Evolutionary conservation across 2,113 vertebrate genomes (phyloP).

Genomic region (Cheilinus undulatus): DNA sequence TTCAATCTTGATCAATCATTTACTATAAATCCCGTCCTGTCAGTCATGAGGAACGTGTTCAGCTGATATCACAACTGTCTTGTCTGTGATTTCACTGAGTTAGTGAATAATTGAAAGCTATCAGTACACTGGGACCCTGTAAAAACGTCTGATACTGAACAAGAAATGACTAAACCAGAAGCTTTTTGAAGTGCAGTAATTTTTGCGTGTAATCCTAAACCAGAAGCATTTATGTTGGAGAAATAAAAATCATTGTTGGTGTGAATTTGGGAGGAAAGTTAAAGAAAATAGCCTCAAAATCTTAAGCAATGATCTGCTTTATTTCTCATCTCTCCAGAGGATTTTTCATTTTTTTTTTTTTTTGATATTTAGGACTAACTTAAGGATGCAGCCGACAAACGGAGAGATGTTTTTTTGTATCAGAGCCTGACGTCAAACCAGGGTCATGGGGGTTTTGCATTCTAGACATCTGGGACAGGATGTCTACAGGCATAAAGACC

Average conservation of each 20-base stretch:
- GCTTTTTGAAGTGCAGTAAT: too few relatives aligned
- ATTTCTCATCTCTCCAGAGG: not conserved
- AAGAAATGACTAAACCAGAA: slow-evolving; percentile 1
- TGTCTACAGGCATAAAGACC: not conserved
- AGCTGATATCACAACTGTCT: not conserved
- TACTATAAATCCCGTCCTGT: too few relatives aligned
- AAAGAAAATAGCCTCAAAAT: slow-evolving; percentile 1
- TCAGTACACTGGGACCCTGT: not conserved
- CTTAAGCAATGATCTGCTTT: not conserved
- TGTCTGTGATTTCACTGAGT: slow-evolving; percentile 14
- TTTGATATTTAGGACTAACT: not conserved
- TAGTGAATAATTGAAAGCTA: slow-evolving; percentile 40
- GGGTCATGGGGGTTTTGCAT: not conserved
- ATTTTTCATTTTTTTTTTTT: slow-evolving; percentile 3
- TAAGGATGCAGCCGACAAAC: not conserved
- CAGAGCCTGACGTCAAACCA: not conserved
- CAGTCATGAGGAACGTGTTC: not conserved
- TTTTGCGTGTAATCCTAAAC: too few relatives aligned
- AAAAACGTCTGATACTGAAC: not conserved
- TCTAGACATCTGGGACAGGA: slow-evolving; percentile 1
- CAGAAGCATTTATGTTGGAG: not conserved
- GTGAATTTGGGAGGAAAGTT: not conserved
- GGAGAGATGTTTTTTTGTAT: not conserved
- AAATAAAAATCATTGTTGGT: too few relatives aligned
- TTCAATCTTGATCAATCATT: too few relatives aligned